phyloP scores from a whole-genome alignment of 1,140 invertebrate species.

The Frieseomelitta varia region DNA sequence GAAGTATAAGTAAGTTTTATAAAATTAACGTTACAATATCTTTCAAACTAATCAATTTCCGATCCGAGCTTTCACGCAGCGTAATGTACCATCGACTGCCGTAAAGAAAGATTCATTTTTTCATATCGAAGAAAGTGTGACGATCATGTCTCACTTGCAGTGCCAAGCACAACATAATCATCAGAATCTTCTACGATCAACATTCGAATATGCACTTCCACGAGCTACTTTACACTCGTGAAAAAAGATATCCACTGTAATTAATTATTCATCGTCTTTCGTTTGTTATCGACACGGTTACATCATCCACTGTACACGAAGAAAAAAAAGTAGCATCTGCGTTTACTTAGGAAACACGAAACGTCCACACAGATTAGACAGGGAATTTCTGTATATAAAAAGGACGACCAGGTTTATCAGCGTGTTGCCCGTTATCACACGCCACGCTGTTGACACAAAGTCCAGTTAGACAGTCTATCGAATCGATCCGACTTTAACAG shows the following conservation, averaged over 20 bases:
- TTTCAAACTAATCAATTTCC: too few species aligned
- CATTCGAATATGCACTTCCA: too few species aligned
- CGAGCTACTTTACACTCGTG: too few species aligned
- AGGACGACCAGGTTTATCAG: neutral
- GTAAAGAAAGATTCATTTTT: too few species aligned
- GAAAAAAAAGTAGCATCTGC: neutral
- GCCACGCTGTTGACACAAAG: neutral
- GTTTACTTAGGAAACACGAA: neutral
- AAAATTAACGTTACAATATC: too few species aligned
- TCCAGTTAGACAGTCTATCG: neutral
- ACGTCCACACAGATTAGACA: neutral
- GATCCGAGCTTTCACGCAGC: too few species aligned
- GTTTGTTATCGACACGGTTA: neutral
- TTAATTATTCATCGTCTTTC: neutral
- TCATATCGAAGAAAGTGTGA: too few species aligned
- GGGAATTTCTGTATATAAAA: conserved; percentile 16
- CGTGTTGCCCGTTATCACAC: neutral
- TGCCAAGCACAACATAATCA: too few species aligned
- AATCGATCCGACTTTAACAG: conserved; percentile 27
- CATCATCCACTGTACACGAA: neutral
- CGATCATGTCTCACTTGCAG: too few species aligned
- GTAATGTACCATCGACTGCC: too few species aligned
- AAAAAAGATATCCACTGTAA: neutral
- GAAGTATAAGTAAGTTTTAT: too few species aligned
- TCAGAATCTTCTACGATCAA: too few species aligned